Evolutionary conservation across 2,888 invertebrate genomes (phyloP).

Genomic region (Cloeon dipterum): DNA sequence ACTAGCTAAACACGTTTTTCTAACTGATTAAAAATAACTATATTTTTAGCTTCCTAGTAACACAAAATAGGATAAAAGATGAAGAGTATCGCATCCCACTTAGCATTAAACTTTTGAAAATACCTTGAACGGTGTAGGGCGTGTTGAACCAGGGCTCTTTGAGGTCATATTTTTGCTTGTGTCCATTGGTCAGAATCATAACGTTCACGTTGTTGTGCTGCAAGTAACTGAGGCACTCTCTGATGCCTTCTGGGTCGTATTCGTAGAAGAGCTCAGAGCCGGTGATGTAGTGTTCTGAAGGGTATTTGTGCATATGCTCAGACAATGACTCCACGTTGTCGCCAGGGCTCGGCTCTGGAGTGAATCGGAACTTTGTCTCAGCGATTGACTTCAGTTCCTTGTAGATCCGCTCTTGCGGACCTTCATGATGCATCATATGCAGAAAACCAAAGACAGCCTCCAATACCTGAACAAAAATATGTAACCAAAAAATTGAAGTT

Average conservation of each 20-base stretch:
- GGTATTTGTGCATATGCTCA: conserved; percentile 58
- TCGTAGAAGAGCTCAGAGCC: conserved; percentile 52
- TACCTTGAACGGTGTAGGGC: conserved; percentile 38
- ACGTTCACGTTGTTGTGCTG: conserved; percentile 42
- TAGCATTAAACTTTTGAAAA: neutral
- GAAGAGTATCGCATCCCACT: neutral
- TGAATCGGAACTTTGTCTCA: conserved; percentile 46
- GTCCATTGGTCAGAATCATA: conserved; percentile 37
- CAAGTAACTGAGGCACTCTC: conserved; percentile 31
- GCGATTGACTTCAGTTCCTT: conserved; percentile 51
- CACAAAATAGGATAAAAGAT: too few species aligned
- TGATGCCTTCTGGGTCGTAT: conserved; percentile 46
- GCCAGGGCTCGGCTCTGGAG: conserved; percentile 41
- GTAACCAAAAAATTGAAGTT: conserved; percentile 2
- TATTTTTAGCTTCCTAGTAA: too few species aligned
- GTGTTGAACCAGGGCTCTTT: conserved; percentile 70
- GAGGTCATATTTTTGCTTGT: conserved; percentile 28
- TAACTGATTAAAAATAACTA: too few species aligned
- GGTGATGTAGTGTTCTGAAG: conserved; percentile 30
- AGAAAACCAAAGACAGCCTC: conserved; percentile 59
- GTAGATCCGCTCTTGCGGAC: conserved; percentile 44
- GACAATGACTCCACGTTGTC: conserved; percentile 58
- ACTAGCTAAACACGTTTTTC: neutral
- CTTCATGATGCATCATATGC: conserved; percentile 38
- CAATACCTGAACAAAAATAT: conserved; percentile 30